Conservation (phyloP, 2,113 vertebrate genomes). For the Oryzias celebensis region DNA sequence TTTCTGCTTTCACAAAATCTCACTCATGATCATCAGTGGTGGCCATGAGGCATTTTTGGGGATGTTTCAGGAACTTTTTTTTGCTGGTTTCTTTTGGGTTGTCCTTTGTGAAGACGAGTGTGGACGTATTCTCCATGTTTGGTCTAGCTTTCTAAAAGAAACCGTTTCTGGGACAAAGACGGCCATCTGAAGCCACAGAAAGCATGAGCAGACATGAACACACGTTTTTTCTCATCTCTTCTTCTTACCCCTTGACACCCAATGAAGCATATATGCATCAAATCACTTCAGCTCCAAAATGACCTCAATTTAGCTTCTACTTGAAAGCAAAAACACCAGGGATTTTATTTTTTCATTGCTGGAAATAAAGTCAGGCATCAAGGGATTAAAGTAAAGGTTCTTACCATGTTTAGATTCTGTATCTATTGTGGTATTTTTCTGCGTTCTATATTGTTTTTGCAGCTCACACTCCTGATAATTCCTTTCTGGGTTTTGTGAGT, state of each 20-base stretch:
- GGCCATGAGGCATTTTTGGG: conserved; percentile 9
- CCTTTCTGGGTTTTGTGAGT: conserved; percentile 76
- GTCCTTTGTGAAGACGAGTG: conserved; percentile 7
- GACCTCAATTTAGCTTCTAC: too few relatives aligned
- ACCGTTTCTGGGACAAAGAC: too few relatives aligned
- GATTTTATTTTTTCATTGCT: too few relatives aligned
- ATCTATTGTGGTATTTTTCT: not conserved
- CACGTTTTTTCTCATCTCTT: not conserved
- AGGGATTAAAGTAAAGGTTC: too few relatives aligned
- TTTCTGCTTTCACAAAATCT: conserved; percentile 20
- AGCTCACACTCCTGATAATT: conserved; percentile 78
- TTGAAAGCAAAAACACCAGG: too few relatives aligned
- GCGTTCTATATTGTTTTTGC: conserved; percentile 4
- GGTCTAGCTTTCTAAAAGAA: conserved; percentile 11
- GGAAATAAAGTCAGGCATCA: too few relatives aligned
- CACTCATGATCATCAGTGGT: not conserved
- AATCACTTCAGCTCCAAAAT: too few relatives aligned
- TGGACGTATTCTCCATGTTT: not conserved
- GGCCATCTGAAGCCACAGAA: not conserved
- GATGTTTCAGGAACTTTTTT: conserved; percentile 1
- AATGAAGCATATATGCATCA: too few relatives aligned
- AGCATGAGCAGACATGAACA: not conserved
- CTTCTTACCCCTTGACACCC: not conserved
- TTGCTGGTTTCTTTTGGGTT: not conserved
- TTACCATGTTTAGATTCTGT: not conserved